Evolutionary conservation across 2,888 invertebrate genomes (phyloP), one percentile per base, ranked within the genome.

Genomic region (Brachylomia viminalis): DNA sequence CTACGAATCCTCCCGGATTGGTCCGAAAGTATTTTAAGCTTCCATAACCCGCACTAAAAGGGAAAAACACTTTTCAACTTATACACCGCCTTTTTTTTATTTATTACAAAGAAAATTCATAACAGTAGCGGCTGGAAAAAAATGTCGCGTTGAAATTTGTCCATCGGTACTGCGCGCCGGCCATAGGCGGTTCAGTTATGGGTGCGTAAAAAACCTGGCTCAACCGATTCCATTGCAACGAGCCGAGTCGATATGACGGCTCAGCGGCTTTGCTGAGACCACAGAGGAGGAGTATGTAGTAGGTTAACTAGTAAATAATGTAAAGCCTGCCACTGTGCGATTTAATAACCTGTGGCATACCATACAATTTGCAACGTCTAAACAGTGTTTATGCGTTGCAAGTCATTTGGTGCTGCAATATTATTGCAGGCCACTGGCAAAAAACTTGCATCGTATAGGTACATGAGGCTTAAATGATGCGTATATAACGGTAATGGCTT

Each of bases 131-230:
- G 72, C 52, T 62, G 64, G 17, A 72, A 87, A 88, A 89, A 90
- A 89, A 90, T 81, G 85, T 89, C 79, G 72, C 84, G 78, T 75
- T 88, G 88, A 89, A 90, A 91, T 91, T 88, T 90, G 89, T 90
- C 88, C 90, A 90, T 91, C 90, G 89, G 81, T 83, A 83, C 84
- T 89, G 86, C 84, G 79, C 88, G 87, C 83, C 75, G 72, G 77
- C 88, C 88, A 86, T 91, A 89, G 87, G 87, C 85, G 91, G 91
- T 91, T 85, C 90, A 87, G 91, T 92, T 92, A 92, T 90, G 90
- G 91, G 87, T 88, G 91, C 90, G 91, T 90, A 90, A 92, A 87
- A 93, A 92, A 90, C 88, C 86, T 77, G 83, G 88, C 86, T 89
- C 83, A 84, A 81, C 85, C 87, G 87, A 89, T 88, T 84, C 87